A percentile compares a stretch with the other conserved stretches of the same genome.
Conservation (phyloP, 2,888 invertebrate genomes). For the Halictus ligatus region DNA sequence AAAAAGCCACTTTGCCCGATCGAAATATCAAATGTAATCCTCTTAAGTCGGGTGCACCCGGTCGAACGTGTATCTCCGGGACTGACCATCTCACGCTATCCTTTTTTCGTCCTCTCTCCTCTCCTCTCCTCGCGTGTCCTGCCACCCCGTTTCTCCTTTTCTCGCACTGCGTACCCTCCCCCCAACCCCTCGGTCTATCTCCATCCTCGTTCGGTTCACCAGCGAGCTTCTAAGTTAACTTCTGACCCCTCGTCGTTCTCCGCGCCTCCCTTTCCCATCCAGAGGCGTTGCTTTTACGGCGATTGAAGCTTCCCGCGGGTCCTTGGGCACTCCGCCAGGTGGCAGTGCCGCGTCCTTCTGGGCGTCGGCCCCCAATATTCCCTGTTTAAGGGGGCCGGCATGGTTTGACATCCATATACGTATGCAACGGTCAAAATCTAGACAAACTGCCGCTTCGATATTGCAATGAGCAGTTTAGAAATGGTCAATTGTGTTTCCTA, state of each 20-base stretch:
- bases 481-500: no score
- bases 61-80: constrained; percentile 79
- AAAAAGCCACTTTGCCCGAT: constrained; percentile 83
- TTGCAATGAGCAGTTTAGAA: no score
- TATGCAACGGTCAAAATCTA: no score
- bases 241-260: constrained; percentile 55
- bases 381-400: no score
- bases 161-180: neutral
- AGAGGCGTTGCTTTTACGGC: constrained; percentile 82
- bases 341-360: constrained; percentile 75
- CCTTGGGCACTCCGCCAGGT: constrained; percentile 81
- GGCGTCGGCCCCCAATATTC: constrained; percentile 66
- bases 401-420: no score
- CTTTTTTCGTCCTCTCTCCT: constrained; percentile 33
- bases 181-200: neutral
- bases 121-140: constrained; percentile 7
- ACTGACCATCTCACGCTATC: constrained; percentile 77
- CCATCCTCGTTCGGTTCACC: constrained; percentile 45
- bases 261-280: constrained; percentile 44
- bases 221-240: constrained; percentile 71
- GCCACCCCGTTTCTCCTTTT: neutral
- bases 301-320: constrained; percentile 80
- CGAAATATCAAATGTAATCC: constrained; percentile 84
- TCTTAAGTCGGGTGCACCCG: constrained; percentile 79
- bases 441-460: no score